A percentile compares a stretch with the other conserved stretches of the same genome.
phyloP scores from a whole-genome alignment of 2,113 vertebrate genomes.

The Mastomys coucha region DNA sequence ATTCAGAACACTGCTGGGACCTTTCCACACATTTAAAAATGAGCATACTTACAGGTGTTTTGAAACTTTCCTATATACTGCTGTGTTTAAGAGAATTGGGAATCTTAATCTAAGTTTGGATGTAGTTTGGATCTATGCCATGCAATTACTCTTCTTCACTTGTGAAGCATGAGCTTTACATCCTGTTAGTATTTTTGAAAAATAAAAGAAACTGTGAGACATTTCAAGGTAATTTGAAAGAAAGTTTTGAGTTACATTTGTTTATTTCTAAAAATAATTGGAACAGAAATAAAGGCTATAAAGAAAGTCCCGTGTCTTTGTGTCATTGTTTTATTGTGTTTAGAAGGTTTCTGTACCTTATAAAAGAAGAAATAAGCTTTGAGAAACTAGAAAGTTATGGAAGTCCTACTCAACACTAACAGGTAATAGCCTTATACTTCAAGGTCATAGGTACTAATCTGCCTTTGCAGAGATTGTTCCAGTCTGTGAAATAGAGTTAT shows the following conservation, averaged over 20 bases:
- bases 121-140: background rate
- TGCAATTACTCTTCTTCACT: slow-evolving; percentile 42
- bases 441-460: background rate
- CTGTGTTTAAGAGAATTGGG: background rate
- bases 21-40: background rate
- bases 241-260: background rate
- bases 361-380: slow-evolving; percentile 24
- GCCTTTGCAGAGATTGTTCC: background rate
- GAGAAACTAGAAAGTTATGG: background rate
- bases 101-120: background rate
- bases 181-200: background rate
- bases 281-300: background rate
- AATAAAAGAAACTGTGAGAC: background rate
- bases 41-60: background rate
- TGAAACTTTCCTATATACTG: background rate
- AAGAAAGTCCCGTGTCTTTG: background rate
- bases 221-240: slow-evolving; percentile 52
- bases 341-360: background rate
- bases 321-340: background rate
- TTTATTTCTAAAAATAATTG: slow-evolving; percentile 50
- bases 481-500: background rate
- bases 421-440: slow-evolving; percentile 16
- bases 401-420: background rate
- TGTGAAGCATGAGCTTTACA: background rate
- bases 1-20: background rate